Base-by-base conservation (phyloP, 2,888 invertebrate species). In the Hecatera dysodea region DNA sequence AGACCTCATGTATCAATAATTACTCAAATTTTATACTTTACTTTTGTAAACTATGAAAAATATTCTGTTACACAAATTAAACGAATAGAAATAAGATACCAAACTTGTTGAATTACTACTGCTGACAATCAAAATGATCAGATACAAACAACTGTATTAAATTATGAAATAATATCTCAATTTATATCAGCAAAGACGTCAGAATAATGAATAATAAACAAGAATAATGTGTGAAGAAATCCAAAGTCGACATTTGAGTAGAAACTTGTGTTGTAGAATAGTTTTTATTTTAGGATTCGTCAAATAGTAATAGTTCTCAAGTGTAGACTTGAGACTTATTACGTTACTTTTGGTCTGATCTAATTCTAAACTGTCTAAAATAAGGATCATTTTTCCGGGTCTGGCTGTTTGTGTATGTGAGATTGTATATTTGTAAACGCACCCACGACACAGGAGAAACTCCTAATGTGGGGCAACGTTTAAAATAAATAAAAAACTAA, bases 201-300 rank as follows among this genome's bases (percentile, higher is more conserved):
- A 22, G 22, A 12, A 17, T 22, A 17, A 6, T 9, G 15, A 0
- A 1, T 39, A 0, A 39, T 5, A 17, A 15, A 5, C 39, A 5
- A 39, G 5, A 52, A 24, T 24, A 42, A 15, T 15, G 39, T 64
- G 62, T 39, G 66, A 66, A 66, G 0, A 62, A 22, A 6, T 6
- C 7, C 4, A 15, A 29, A 17, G 17, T 2, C n/a, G 11, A 0
- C 1, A 22, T 50, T 61, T 22, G 11, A 61, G 12, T 27, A n/a
- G 15, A 46, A 46, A n/a, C n/a, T 1, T 8, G 15, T 33, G 6
- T 36, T 29, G 12, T 22, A 36, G 5, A 2, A 57, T 44, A 19
- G 19, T 12, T 59, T 7, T 44, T n/a, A 19, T 42, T 57, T 42
- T 42, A 24, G 24, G 22, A 44, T 44, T 44, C 19, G 17, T 19